A percentile compares a stretch with the other conserved stretches of the same genome.
phyloP scores from a whole-genome alignment of 2,888 invertebrate genomes.

The Didymodactylos carnosus region DNA sequence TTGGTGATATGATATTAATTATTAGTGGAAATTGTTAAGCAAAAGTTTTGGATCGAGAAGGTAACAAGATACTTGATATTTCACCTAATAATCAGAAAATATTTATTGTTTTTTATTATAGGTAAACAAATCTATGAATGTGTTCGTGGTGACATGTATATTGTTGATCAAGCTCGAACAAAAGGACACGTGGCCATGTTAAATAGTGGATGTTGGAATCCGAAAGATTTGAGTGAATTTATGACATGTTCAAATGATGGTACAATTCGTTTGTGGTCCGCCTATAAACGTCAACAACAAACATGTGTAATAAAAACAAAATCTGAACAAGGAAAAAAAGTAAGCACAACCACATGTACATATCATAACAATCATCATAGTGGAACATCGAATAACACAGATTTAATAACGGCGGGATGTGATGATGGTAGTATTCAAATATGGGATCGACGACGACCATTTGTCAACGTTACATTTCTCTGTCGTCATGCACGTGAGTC shows the following conservation, averaged over 20 bases:
- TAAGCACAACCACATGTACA: conserved; percentile 59
- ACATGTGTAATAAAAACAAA: conserved; percentile 60
- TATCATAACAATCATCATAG: conserved; percentile 43
- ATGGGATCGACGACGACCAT: conserved; percentile 61
- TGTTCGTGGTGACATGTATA: conserved; percentile 63
- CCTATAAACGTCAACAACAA: conserved; percentile 57
- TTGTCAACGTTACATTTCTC: conserved; percentile 55
- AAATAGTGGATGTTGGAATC: conserved; percentile 80
- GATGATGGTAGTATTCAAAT: conserved; percentile 83
- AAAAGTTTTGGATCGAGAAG: conserved; percentile 78
- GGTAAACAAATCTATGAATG: conserved; percentile 9
- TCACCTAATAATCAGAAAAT: no score
- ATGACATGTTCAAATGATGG: conserved; percentile 81
- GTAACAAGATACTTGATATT: conserved; percentile 28
- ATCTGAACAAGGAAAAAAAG: conserved; percentile 50
- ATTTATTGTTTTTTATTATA: background rate
- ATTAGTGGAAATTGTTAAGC: conserved; percentile 61
- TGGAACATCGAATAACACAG: conserved; percentile 50
- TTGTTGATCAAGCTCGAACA: conserved; percentile 73
- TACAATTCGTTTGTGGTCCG: conserved; percentile 73
- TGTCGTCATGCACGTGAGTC: conserved; percentile 45
- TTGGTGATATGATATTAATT: conserved; percentile 77
- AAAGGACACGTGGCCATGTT: conserved; percentile 42
- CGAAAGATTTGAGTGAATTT: conserved; percentile 51
- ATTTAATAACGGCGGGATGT: conserved; percentile 70